A percentile compares a stretch with the other conserved stretches of the same genome.
Evolutionary conservation across 2,888 invertebrate species (phyloP).

Genomic region (Resseliella maxima): DNA sequence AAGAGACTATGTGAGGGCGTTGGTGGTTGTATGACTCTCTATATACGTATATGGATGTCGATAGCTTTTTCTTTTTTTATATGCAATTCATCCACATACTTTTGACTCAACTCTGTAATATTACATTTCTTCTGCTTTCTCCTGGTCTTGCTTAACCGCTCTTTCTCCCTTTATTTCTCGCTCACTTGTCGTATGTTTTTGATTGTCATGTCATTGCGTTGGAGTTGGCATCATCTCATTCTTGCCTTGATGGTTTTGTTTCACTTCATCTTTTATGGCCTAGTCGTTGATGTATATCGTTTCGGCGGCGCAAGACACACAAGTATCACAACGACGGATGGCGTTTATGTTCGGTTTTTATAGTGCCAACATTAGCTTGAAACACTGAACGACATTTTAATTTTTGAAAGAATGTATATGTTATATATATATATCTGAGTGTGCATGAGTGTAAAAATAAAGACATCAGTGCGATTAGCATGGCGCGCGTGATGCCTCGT

Average conservation of each 20-base stretch:
- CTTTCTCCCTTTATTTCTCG: not conserved
- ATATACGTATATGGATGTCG: not conserved
- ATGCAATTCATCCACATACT: constrained; percentile 16
- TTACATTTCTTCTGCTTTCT: no score
- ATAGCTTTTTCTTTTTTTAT: not conserved
- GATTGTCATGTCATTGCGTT: not conserved
- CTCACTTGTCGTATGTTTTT: not conserved
- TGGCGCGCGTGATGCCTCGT: not conserved
- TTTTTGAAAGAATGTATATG: constrained; percentile 44
- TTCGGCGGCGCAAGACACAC: not conserved
- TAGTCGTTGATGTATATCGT: not conserved
- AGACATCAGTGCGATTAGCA: not conserved
- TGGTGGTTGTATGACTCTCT: not conserved
- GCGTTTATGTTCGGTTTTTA: constrained; percentile 28
- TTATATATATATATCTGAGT: no score
- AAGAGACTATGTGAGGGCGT: constrained; percentile 22
- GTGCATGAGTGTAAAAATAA: not conserved
- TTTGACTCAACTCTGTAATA: not conserved
- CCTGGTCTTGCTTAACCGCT: no score
- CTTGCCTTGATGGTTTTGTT: not conserved
- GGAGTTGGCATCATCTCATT: not conserved
- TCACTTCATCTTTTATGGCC: not conserved
- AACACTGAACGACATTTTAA: constrained; percentile 38
- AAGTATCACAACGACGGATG: constrained; percentile 7
- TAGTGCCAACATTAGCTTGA: constrained; percentile 31